phyloP scores from a whole-genome alignment of 2,888 invertebrate genomes.

The Prosapia bicincta region DNA sequence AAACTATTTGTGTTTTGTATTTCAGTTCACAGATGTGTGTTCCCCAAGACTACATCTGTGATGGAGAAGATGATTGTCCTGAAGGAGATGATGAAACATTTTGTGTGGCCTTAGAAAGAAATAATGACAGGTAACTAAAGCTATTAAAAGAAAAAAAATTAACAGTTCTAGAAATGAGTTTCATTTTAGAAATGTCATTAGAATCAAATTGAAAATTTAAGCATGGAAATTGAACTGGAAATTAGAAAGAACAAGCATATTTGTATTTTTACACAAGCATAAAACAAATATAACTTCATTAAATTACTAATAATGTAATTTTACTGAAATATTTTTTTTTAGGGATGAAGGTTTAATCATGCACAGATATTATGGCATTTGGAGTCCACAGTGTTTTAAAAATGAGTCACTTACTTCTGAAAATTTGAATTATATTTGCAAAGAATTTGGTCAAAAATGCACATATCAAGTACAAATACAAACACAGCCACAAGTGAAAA shows the following conservation, averaged over 20 bases:
- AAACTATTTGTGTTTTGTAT: slow-evolving; percentile 25
- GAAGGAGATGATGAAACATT: slow-evolving; percentile 67
- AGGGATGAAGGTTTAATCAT: neutral
- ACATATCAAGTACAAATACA: neutral
- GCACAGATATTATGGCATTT: neutral
- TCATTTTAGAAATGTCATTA: no score
- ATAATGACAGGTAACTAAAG: slow-evolving; percentile 21
- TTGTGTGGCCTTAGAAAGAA: slow-evolving; percentile 55
- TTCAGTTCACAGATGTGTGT: slow-evolving; percentile 57
- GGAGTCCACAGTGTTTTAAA: neutral
- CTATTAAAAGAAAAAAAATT: no score
- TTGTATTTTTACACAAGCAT: no score
- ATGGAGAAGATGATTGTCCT: slow-evolving; percentile 69
- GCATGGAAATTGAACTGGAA: no score
- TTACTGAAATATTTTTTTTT: no score
- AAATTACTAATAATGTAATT: no score
- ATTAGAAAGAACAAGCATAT: no score
- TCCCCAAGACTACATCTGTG: slow-evolving; percentile 71
- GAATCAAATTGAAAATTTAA: no score
- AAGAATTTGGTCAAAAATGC: neutral
- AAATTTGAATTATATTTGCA: neutral
- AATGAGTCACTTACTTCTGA: neutral
- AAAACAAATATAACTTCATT: no score
- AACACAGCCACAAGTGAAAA: neutral
- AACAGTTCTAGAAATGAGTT: no score